A percentile compares a stretch with the other conserved stretches of the same genome.
phyloP scores from a whole-genome alignment of 2,888 invertebrate species.

The Pseudococcus longispinus region DNA sequence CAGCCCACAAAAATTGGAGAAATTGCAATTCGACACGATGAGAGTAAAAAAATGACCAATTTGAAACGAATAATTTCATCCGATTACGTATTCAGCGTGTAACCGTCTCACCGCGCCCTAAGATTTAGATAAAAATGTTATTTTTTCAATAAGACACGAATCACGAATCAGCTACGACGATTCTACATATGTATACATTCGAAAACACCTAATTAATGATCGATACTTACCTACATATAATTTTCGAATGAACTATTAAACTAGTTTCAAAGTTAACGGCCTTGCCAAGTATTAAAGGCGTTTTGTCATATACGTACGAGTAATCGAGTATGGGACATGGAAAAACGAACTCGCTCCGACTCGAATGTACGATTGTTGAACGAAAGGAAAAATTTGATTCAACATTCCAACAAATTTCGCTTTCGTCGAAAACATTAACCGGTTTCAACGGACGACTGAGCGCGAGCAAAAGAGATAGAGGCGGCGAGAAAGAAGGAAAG shows the following conservation, averaged over 20 bases:
- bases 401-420: slow-evolving; percentile 37
- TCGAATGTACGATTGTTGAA: neutral
- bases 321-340: neutral
- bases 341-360: slow-evolving; percentile 15
- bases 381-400: neutral
- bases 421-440: slow-evolving; percentile 27
- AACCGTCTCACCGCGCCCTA: no score
- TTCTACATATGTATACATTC: neutral
- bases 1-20: no score
- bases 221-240: neutral
- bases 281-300: slow-evolving; percentile 20
- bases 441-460: neutral
- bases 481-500: neutral
- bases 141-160: neutral
- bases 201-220: slow-evolving; percentile 4
- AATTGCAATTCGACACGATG: no score
- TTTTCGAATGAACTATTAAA: slow-evolving; percentile 34
- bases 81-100: neutral
- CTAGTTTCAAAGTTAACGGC: slow-evolving; percentile 43
- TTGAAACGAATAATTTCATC: no score
- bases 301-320: slow-evolving; percentile 15
- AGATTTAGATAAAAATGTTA: neutral
- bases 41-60: no score
- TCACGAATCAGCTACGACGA: neutral
- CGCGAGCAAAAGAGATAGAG: neutral